Conservation (phyloP, 1,140 invertebrate species). For the Helicoverpa armigera region DNA sequence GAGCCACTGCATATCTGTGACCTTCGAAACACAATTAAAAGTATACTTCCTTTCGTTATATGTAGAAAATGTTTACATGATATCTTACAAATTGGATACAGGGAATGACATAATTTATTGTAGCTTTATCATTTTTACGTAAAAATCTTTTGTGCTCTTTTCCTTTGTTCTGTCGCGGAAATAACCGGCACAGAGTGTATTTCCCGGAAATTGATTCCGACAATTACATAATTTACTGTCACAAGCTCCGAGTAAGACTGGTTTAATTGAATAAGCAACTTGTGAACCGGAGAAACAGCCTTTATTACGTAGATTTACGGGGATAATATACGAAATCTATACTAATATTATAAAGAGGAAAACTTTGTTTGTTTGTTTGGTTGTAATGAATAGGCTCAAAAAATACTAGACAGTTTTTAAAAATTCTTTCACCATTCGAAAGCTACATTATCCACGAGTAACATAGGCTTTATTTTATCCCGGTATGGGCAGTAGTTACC, state of each 20-base stretch:
- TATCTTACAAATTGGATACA: conserved; percentile 44
- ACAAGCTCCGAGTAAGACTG: neutral
- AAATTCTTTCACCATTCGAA: no score
- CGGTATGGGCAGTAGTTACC: no score
- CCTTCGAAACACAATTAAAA: no score
- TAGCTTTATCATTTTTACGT: conserved; percentile 43
- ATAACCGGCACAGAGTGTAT: conserved; percentile 27
- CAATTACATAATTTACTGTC: conserved; percentile 26
- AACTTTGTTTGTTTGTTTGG: no score
- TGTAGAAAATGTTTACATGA: neutral
- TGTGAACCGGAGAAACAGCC: neutral
- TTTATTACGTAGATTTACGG: no score
- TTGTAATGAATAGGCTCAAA: no score
- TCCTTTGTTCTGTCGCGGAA: conserved; percentile 37
- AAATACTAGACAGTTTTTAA: no score
- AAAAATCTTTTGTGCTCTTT: conserved; percentile 19
- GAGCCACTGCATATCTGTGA: no score
- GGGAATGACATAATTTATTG: conserved; percentile 43
- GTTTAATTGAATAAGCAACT: conserved; percentile 16
- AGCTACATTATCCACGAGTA: no score
- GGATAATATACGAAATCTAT: no score
- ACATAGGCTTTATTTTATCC: no score
- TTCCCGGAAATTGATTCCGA: conserved; percentile 34
- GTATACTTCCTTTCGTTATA: neutral
- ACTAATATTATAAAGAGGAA: no score